A percentile compares a stretch with the other conserved stretches of the same genome.
These are phyloP conservation scores for Mantis religiosa DNA, from an alignment of 2,888 invertebrate species.

Conservation along the genomic window DNA sequence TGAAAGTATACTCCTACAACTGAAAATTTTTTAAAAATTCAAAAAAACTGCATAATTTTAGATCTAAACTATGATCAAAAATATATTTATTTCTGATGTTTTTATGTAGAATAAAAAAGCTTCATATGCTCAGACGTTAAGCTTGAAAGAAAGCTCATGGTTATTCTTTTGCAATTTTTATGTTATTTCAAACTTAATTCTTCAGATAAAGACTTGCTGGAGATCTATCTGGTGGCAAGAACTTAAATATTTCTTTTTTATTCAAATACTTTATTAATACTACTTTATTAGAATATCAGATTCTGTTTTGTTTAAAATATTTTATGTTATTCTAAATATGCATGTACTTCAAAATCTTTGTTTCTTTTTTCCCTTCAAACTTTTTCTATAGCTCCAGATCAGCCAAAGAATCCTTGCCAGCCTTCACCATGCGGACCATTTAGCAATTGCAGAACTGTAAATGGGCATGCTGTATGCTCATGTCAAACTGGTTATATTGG, in stretches of 20 bases:
- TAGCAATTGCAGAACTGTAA: conserved; percentile 66
- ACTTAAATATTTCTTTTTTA: too few relatives aligned
- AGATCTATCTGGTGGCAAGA: not conserved
- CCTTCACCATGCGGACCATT: conserved; percentile 77
- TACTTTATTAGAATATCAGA: not conserved
- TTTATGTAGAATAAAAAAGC: too few relatives aligned
- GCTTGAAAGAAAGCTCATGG: not conserved
- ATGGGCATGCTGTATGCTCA: conserved; percentile 41
- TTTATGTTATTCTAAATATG: not conserved
- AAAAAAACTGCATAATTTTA: too few relatives aligned
- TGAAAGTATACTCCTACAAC: too few relatives aligned
- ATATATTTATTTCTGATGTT: too few relatives aligned
- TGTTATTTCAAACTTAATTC: not conserved
- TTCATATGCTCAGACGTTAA: not conserved
- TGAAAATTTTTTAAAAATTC: too few relatives aligned
- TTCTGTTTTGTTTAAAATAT: not conserved
- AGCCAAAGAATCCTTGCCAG: conserved; percentile 54
- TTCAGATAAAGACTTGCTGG: not conserved
- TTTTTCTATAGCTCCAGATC: conserved; percentile 34
- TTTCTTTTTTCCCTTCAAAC: conserved; percentile 38
- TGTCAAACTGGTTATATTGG: conserved; percentile 66
- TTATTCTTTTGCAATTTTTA: not conserved
- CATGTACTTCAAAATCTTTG: not conserved
- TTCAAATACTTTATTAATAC: too few relatives aligned
- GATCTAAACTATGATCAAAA: too few relatives aligned